These are phyloP conservation scores for Sesia bembeciformis DNA, from an alignment of 2,888 invertebrate genomes.

Conservation along the genomic window DNA sequence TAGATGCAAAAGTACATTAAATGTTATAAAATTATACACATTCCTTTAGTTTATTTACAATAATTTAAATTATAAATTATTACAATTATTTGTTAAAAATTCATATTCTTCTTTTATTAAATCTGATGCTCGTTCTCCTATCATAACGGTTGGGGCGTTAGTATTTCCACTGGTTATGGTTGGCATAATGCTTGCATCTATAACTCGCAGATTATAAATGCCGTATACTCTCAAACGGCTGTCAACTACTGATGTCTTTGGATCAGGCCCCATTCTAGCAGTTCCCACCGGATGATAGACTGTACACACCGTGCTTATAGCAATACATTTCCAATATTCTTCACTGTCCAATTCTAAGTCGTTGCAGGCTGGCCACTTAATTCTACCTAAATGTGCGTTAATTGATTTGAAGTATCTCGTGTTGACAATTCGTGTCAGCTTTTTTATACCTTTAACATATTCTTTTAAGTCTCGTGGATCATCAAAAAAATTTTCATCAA, in stretches of 20 bases:
- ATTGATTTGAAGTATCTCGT: constrained; percentile 32
- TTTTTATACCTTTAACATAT: constrained; percentile 29
- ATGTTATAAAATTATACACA: too few relatives aligned
- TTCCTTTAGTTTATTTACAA: too few relatives aligned
- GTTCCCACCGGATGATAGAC: constrained; percentile 83
- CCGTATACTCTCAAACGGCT: constrained; percentile 78
- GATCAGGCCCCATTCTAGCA: constrained; percentile 71
- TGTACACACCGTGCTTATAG: constrained; percentile 53
- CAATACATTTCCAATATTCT: constrained; percentile 40
- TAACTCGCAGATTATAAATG: constrained; percentile 77
- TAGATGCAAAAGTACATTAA: too few relatives aligned
- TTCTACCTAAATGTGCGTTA: constrained; percentile 25
- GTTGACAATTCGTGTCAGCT: constrained; percentile 28
- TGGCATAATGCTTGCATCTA: constrained; percentile 88
- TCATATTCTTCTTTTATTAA: constrained; percentile 74
- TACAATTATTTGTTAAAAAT: not conserved
- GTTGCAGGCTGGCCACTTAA: constrained; percentile 31
- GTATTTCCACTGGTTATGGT: constrained; percentile 83
- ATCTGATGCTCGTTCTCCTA: constrained; percentile 84
- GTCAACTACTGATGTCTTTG: constrained; percentile 60
- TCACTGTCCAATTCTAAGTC: constrained; percentile 22
- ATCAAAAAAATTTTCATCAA: constrained; percentile 77
- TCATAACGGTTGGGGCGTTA: constrained; percentile 86
- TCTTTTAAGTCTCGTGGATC: constrained; percentile 65
- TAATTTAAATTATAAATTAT: too few relatives aligned